Conservation (phyloP, 2,113 vertebrate genomes). For the Zosterops borbonicus region DNA sequence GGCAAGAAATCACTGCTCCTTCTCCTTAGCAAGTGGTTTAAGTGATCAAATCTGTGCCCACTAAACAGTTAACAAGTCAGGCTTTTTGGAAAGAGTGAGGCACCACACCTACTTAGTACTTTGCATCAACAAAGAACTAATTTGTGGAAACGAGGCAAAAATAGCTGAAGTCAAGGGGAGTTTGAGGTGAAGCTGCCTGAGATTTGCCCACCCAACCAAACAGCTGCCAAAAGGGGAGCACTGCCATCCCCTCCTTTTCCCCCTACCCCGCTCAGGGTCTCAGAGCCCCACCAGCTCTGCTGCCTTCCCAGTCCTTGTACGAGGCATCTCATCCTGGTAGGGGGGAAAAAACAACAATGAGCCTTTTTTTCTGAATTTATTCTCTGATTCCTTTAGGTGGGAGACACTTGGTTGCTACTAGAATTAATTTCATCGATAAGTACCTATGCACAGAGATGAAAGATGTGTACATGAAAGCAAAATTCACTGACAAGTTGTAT, state of each 20-base stretch:
- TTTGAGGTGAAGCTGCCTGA: not conserved
- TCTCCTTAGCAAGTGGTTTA: not conserved
- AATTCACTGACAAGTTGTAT: not conserved
- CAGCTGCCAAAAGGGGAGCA: not conserved
- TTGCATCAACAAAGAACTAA: not conserved
- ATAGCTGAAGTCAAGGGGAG: not conserved
- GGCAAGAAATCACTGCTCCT: not conserved
- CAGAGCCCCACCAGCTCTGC: not conserved
- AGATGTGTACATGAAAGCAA: not conserved
- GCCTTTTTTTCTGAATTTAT: not conserved
- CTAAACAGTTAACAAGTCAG: not conserved
- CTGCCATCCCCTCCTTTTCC: not conserved
- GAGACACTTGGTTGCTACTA: not conserved
- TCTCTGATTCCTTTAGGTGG: not conserved
- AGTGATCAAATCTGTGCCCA: not conserved
- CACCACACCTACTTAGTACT: not conserved
- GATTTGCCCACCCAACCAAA: not conserved
- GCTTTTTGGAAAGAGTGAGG: not conserved
- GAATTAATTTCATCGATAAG: conserved; percentile 15
- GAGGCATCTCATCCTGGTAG: not conserved
- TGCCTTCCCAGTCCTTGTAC: not conserved
- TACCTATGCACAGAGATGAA: conserved; percentile 13
- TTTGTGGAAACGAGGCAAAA: not conserved
- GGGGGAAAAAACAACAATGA: not conserved
- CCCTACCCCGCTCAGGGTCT: not conserved